These are phyloP conservation scores for Nemotelus nigrinus DNA, from an alignment of 2,888 invertebrate genomes.

Conservation along the genomic window DNA sequence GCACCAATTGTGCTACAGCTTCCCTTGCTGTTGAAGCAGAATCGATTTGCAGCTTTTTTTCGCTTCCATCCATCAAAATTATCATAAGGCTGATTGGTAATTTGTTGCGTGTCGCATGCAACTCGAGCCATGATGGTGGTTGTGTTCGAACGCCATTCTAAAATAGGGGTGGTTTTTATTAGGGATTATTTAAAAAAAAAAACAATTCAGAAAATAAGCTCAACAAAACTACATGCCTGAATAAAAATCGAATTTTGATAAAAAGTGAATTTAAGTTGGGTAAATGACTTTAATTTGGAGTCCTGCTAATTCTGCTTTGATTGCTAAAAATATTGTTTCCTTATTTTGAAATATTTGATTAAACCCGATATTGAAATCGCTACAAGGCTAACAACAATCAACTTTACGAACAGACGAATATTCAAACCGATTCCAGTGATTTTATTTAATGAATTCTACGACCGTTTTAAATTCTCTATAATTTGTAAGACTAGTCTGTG, in stretches of 20 bases:
- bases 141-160: constrained; percentile 87
- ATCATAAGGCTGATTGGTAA: constrained; percentile 84
- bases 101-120: constrained; percentile 85
- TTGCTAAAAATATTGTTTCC: no score
- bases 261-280: no score
- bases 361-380: no score
- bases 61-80: constrained; percentile 87
- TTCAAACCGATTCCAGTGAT: no score
- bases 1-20: constrained; percentile 82
- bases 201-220: not conserved
- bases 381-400: no score
- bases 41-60: constrained; percentile 84
- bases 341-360: no score
- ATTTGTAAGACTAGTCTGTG: not conserved
- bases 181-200: not conserved
- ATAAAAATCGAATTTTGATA: no score
- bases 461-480: not conserved
- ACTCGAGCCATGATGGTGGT: constrained; percentile 92
- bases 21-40: constrained; percentile 92
- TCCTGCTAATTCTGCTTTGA: no score
- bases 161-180: not conserved
- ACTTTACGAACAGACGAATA: no score
- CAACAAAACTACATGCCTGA: no score
- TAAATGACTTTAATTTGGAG: no score
- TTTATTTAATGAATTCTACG: no score